Percentiles rank a stretch among this genome's conserved stretches.
Evolutionary conservation across 2,797 vertebrate genomes (phyloP).

Genomic region (Sternarchorhynchus goeldii): DNA sequence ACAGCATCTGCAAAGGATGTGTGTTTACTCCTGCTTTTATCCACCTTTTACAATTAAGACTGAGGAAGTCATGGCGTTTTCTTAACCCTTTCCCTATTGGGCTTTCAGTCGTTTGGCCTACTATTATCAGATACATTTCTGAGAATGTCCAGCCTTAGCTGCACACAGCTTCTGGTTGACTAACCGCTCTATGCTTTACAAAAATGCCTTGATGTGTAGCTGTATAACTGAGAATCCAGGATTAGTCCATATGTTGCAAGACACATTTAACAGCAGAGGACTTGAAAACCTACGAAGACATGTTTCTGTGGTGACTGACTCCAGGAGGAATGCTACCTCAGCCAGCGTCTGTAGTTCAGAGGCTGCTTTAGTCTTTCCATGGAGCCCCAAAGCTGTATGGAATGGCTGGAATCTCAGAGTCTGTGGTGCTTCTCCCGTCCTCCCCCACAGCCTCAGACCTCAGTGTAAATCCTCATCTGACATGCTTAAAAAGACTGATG

Average conservation of each 20-base stretch:
- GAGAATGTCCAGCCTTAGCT: no score
- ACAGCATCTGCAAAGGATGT: no score
- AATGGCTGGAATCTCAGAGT: conserved; percentile 52
- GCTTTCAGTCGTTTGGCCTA: no score
- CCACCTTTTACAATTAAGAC: no score
- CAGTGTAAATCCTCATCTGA: conserved; percentile 58
- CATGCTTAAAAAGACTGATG: conserved; percentile 45
- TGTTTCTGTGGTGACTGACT: conserved; percentile 41
- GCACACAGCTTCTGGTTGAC: not conserved
- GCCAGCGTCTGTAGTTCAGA: conserved; percentile 26
- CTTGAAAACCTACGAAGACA: conserved; percentile 23
- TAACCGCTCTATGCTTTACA: conserved; percentile 9
- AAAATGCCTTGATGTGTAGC: not conserved
- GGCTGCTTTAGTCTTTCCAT: conserved; percentile 29
- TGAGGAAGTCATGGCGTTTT: no score
- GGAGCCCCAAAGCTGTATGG: conserved; percentile 42
- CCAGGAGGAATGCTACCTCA: conserved; percentile 22
- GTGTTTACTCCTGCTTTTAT: no score
- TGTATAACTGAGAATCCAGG: not conserved
- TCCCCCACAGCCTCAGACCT: conserved; percentile 41
- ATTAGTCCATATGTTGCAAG: conserved; percentile 20
- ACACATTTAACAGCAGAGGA: conserved; percentile 30
- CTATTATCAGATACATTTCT: no score
- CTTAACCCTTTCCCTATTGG: no score
- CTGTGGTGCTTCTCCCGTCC: conserved; percentile 34